Evolutionary conservation across 2,113 vertebrate species (phyloP).

Genomic region (Mirza zaza): DNA sequence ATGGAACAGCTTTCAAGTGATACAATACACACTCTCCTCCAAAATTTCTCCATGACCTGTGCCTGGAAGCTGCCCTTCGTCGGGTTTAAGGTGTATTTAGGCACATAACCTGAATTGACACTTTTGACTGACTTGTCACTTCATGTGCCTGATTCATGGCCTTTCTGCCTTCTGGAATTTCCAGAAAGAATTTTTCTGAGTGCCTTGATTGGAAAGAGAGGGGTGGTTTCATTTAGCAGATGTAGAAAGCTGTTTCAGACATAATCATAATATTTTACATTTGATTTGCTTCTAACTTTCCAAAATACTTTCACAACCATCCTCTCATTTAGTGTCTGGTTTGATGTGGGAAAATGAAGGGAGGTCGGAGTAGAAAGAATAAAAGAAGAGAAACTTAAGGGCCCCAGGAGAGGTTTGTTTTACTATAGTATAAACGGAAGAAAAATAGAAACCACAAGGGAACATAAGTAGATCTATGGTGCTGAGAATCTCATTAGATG

Average conservation of each 20-base stretch:
- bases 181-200: conserved; percentile 56
- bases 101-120: not conserved
- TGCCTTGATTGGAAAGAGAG: conserved; percentile 53
- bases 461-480: not conserved
- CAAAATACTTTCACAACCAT: conserved; percentile 52
- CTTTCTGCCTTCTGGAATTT: conserved; percentile 57
- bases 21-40: not conserved
- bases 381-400: conserved; percentile 39
- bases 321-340: conserved; percentile 31
- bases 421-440: not conserved
- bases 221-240: conserved; percentile 43
- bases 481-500: not conserved
- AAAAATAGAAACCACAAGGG: not conserved
- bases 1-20: not conserved
- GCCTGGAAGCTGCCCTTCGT: conserved; percentile 16
- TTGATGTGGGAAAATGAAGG: conserved; percentile 58
- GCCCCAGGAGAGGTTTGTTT: conserved; percentile 19
- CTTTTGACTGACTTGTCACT: conserved; percentile 31
- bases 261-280: conserved; percentile 56
- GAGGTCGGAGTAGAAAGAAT: conserved; percentile 35
- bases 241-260: conserved; percentile 59
- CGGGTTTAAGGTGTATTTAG: not conserved
- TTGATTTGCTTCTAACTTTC: conserved; percentile 60
- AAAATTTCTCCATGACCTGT: not conserved
- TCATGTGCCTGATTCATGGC: conserved; percentile 8